phyloP scores from a whole-genome alignment of 2,113 vertebrate genomes.

The Limnothrissa miodon region DNA sequence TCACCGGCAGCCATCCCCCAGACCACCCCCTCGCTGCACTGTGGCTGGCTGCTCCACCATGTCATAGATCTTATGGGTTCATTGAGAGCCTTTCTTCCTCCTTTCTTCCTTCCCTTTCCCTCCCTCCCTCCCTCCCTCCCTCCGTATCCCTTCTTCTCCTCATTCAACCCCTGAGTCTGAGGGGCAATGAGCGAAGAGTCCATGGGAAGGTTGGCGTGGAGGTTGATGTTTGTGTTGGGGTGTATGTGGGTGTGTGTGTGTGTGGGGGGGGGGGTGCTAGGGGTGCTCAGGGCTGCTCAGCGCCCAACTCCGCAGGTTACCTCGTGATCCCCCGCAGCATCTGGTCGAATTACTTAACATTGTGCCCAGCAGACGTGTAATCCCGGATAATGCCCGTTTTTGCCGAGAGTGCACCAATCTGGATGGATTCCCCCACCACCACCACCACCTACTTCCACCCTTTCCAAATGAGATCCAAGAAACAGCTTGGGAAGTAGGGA shows the following conservation, averaged over 20 bases:
- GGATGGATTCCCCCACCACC: constrained; percentile 65
- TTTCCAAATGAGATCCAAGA: constrained; percentile 63
- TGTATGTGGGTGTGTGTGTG: no score
- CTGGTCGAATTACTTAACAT: constrained; percentile 78
- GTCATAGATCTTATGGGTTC: not conserved
- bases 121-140: constrained; percentile 15
- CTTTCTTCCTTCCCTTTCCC: not conserved
- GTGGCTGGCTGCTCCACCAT: not conserved
- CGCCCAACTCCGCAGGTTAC: constrained; percentile 64
- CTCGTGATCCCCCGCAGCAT: constrained; percentile 66
- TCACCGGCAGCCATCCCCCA: not conserved
- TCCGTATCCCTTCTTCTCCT: not conserved
- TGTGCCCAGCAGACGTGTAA: constrained; percentile 74
- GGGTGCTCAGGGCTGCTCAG: constrained; percentile 25
- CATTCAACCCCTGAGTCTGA: not conserved
- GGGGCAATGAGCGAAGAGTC: constrained; percentile 13
- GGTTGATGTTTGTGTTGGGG: not conserved
- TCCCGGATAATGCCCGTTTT: constrained; percentile 76
- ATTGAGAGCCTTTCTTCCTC: constrained; percentile 4
- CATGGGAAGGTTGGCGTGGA: not conserved
- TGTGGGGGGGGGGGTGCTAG: no score
- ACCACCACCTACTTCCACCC: constrained; percentile 27
- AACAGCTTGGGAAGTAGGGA: constrained; percentile 47
- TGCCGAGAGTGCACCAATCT: constrained; percentile 75
- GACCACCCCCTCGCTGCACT: not conserved